These are phyloP conservation scores for Diploscapter pachys DNA, from an alignment of 1,140 invertebrate genomes.

Conservation along the genomic window DNA sequence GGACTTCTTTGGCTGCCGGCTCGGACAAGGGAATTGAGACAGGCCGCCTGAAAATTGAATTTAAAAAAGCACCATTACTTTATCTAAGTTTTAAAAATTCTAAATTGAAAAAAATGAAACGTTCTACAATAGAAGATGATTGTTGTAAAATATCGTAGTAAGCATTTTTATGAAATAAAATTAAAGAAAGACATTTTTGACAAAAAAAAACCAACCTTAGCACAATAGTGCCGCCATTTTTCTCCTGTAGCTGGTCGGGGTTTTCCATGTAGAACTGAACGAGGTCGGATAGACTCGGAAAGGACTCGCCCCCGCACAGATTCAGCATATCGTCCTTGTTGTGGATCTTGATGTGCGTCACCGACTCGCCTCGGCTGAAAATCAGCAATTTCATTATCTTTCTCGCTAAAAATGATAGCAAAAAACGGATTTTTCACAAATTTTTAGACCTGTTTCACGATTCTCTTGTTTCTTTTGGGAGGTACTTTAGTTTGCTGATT, in stretches of 20 bases:
- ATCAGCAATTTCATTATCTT: constrained; percentile 3
- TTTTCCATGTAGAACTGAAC: constrained; percentile 97
- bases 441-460: no score
- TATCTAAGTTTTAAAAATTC: no score
- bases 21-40: constrained; percentile 1
- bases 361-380: constrained; percentile 78
- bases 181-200: no score
- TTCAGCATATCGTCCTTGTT: constrained; percentile 98
- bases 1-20: neutral
- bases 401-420: neutral
- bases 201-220: constrained; percentile 4
- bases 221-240: constrained; percentile 85
- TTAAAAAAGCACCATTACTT: neutral
- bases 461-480: no score
- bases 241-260: constrained; percentile 84
- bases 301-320: constrained; percentile 95
- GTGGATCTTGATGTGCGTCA: constrained; percentile 85
- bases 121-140: no score
- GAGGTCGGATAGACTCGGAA: constrained; percentile 90
- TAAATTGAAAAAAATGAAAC: no score
- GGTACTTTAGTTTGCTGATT: no score
- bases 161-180: no score
- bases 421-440: neutral
- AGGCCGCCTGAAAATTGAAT: neutral
- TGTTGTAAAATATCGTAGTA: no score